Percentiles rank a stretch among this genome's conserved stretches.
Conservation (phyloP, 2,113 vertebrate genomes). For the Aplodontia rufa region DNA sequence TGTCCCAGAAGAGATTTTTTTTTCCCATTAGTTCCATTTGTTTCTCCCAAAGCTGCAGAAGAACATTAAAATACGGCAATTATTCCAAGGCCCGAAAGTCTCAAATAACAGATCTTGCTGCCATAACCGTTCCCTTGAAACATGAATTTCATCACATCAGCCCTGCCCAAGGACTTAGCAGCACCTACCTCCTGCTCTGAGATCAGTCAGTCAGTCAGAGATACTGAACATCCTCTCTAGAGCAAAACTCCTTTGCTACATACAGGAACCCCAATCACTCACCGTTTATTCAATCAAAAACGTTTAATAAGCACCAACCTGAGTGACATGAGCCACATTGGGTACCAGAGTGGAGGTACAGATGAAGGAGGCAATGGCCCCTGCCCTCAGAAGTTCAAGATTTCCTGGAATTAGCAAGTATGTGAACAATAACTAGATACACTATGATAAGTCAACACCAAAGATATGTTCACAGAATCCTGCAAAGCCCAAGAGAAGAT, state of each 20-base stretch:
- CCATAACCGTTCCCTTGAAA: not conserved
- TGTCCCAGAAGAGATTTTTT: not conserved
- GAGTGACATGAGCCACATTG: not conserved
- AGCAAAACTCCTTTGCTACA: not conserved
- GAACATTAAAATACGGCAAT: constrained; percentile 1
- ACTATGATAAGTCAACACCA: not conserved
- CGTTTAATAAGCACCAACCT: not conserved
- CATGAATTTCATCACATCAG: not conserved
- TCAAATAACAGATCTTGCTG: constrained; percentile 35
- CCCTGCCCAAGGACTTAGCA: not conserved
- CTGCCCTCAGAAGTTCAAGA: not conserved
- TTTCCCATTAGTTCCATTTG: constrained; percentile 36
- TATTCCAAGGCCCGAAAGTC: constrained; percentile 21
- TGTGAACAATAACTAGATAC: not conserved
- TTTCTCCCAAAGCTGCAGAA: constrained; percentile 48
- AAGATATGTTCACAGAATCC: not conserved
- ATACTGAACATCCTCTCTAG: not conserved
- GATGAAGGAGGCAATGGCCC: not conserved
- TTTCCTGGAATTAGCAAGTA: not conserved
- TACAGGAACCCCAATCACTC: not conserved
- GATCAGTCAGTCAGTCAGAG: not conserved
- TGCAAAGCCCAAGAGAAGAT: not conserved
- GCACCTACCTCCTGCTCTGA: not conserved
- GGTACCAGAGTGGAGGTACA: not conserved
- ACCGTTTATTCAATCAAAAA: not conserved